phyloP scores from a whole-genome alignment of 2,797 vertebrate species.

The Macropus fuliginosus region DNA sequence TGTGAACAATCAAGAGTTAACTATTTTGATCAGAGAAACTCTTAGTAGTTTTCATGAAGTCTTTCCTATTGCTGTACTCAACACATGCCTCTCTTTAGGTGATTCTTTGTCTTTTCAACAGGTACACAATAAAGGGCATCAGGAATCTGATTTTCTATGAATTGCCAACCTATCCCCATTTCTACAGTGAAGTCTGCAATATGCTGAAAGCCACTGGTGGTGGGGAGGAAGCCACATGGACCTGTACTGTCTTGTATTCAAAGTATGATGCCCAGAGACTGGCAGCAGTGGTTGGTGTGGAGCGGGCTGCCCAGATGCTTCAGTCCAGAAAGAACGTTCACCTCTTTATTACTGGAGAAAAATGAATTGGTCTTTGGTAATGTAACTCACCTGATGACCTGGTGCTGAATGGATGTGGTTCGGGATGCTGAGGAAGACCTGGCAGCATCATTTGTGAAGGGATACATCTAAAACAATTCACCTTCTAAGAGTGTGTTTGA shows the following conservation, averaged over 20 bases:
- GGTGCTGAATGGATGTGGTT: neutral
- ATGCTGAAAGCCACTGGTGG: conserved; percentile 90
- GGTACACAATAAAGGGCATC: conserved; percentile 94
- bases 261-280: conserved; percentile 93
- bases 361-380: conserved; percentile 74
- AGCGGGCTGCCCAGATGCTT: conserved; percentile 94
- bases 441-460: neutral
- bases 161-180: conserved; percentile 94
- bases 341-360: conserved; percentile 94
- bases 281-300: conserved; percentile 90
- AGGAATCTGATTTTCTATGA: conserved; percentile 96
- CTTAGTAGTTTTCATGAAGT: neutral
- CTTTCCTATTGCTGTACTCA: neutral
- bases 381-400: rapidly evolving
- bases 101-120: conserved; percentile 72
- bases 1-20: neutral
- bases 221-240: conserved; percentile 91
- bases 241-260: conserved; percentile 94
- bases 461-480: neutral
- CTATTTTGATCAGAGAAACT: neutral
- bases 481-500: neutral
- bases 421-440: neutral
- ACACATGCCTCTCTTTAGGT: neutral
- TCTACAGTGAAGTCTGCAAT: conserved; percentile 97
- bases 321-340: conserved; percentile 93